Conservation (phyloP, 2,797 vertebrate species). For the Lepus townsendii region DNA sequence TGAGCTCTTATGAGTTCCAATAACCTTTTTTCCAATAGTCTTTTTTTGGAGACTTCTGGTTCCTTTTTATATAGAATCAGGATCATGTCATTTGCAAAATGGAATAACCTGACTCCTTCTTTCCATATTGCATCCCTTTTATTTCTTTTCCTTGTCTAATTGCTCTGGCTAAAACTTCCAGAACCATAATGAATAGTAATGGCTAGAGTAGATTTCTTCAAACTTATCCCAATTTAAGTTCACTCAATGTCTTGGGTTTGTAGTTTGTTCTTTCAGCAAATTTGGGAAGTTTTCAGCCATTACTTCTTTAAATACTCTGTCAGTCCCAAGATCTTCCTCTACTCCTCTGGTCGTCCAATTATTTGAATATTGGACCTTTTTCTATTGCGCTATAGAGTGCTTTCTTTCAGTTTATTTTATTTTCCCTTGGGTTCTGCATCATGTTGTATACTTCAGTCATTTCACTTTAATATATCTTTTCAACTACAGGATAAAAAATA, state of each 20-base stretch:
- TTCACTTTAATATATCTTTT: not conserved
- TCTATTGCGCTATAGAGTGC: not conserved
- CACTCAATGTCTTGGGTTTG: not conserved
- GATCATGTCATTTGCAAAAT: no score
- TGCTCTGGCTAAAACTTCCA: no score
- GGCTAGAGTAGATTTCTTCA: not conserved
- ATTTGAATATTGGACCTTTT: not conserved
- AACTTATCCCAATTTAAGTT: not conserved
- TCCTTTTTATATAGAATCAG: no score
- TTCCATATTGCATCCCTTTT: no score
- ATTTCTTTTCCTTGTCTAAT: no score
- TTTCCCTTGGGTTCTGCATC: not conserved
- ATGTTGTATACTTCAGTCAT: not conserved
- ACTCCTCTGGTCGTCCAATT: not conserved
- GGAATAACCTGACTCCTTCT: no score
- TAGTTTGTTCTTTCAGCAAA: not conserved
- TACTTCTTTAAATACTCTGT: slow-evolving; percentile 33
- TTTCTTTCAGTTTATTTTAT: not conserved
- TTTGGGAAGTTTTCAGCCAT: not conserved
- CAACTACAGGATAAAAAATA: not conserved
- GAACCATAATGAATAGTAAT: no score
- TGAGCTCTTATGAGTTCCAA: no score
- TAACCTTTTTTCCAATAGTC: no score
- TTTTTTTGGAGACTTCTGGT: no score
- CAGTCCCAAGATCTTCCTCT: not conserved